Conservation (phyloP, 1,140 invertebrate species). For the Anagrus nilaparvatae region DNA sequence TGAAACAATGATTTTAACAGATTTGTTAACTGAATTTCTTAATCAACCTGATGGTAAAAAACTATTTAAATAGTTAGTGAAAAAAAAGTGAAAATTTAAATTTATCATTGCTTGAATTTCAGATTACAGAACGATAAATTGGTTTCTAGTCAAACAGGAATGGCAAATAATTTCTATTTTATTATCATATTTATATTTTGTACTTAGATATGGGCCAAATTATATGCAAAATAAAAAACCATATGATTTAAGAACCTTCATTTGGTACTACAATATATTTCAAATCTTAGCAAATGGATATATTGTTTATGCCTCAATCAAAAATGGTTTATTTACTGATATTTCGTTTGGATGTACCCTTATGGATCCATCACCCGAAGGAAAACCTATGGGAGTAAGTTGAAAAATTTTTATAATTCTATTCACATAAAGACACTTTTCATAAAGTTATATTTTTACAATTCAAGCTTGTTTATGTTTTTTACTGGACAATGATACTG, state of each 20-base stretch:
- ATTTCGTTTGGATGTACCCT: constrained; percentile 23
- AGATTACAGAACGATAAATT: constrained; percentile 45
- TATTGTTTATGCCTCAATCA: constrained; percentile 38
- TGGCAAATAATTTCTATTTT: constrained; percentile 40
- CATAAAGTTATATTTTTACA: background rate
- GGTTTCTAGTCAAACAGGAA: constrained; percentile 46
- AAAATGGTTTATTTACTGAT: constrained; percentile 23
- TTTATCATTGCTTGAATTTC: too few relatives aligned
- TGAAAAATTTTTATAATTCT: too few relatives aligned
- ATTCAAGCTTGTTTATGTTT: constrained; percentile 15
- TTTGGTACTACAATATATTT: constrained; percentile 51
- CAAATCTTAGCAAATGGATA: constrained; percentile 43
- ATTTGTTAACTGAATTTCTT: too few relatives aligned
- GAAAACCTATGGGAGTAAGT: constrained; percentile 22
- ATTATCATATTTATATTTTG: constrained; percentile 41
- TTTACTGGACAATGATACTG: constrained; percentile 18
- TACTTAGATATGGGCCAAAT: constrained; percentile 42
- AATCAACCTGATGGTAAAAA: too few relatives aligned
- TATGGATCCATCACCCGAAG: constrained; percentile 16
- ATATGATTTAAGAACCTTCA: constrained; percentile 44
- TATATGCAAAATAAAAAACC: constrained; percentile 51
- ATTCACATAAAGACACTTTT: too few relatives aligned
- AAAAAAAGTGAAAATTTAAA: too few relatives aligned
- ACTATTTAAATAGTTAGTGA: too few relatives aligned
- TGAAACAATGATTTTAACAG: too few relatives aligned